Evolutionary conservation across 2,888 invertebrate genomes (phyloP).

Genomic region (Drosophila pseudotalamancana): DNA sequence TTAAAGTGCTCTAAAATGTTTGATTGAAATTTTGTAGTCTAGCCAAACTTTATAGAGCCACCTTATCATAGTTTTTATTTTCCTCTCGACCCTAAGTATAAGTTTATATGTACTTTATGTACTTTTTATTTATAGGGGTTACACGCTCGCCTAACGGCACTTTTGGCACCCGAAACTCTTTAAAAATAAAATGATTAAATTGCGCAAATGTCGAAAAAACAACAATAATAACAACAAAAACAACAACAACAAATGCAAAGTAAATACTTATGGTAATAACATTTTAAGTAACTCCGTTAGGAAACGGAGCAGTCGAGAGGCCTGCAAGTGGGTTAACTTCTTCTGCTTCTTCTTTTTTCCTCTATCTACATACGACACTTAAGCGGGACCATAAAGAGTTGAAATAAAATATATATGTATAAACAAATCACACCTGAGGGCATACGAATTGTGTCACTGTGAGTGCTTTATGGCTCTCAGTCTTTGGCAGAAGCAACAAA

Average conservation of each 20-base stretch:
- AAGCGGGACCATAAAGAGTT: slow-evolving; percentile 37
- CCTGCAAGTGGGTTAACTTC: slow-evolving; percentile 65
- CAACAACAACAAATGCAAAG: slow-evolving; percentile 53
- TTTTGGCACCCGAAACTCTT: slow-evolving; percentile 37
- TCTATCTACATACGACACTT: slow-evolving; percentile 47
- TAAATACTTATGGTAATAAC: slow-evolving; percentile 74
- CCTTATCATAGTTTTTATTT: slow-evolving; percentile 10
- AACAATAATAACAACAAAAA: slow-evolving; percentile 6
- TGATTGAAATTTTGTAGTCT: neutral
- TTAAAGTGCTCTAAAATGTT: slow-evolving; percentile 2
- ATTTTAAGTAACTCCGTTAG: slow-evolving; percentile 70
- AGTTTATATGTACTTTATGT: slow-evolving; percentile 15
- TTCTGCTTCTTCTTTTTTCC: slow-evolving; percentile 23
- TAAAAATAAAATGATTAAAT: slow-evolving; percentile 55
- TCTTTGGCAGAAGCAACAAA: slow-evolving; percentile 14
- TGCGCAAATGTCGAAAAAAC: slow-evolving; percentile 41
- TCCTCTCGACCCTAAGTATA: slow-evolving; percentile 13
- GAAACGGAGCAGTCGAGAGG: slow-evolving; percentile 48
- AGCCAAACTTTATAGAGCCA: neutral
- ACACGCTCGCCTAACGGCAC: slow-evolving; percentile 59
- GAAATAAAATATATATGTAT: slow-evolving; percentile 28
- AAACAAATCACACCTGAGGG: slow-evolving; percentile 66
- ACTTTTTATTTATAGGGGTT: slow-evolving; percentile 14
- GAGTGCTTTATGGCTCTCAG: slow-evolving; percentile 43
- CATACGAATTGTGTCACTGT: slow-evolving; percentile 72